Conservation (phyloP, 2,113 vertebrate genomes). For the Struthio camelus region DNA sequence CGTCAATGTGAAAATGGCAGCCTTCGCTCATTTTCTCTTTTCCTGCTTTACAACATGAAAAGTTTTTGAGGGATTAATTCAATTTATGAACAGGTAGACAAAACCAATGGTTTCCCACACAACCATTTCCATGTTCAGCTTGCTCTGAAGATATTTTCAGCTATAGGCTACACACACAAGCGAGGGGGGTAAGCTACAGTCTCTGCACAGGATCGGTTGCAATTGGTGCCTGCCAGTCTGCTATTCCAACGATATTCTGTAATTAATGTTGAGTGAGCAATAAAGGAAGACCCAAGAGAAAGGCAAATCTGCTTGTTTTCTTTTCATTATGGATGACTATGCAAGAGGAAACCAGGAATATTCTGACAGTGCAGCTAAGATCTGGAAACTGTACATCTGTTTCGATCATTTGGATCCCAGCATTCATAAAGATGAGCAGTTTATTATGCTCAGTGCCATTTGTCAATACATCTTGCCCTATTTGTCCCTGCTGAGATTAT, state of each 20-base stretch:
- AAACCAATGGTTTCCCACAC: background rate
- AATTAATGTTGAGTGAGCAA: constrained; percentile 73
- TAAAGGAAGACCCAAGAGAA: constrained; percentile 69
- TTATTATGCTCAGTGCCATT: constrained; percentile 72
- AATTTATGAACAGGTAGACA: background rate
- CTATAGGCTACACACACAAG: background rate
- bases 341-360: constrained; percentile 61
- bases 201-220: constrained; percentile 17
- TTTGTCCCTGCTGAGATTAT: constrained; percentile 73
- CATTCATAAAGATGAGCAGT: constrained; percentile 70
- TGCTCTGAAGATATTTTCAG: constrained; percentile 18
- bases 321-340: constrained; percentile 68
- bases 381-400: constrained; percentile 73
- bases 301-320: constrained; percentile 70
- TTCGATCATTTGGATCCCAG: constrained; percentile 72
- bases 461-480: constrained; percentile 69
- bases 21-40: constrained; percentile 12
- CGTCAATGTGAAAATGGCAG: background rate
- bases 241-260: constrained; percentile 65
- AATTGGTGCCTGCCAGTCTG: constrained; percentile 42
- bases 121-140: background rate
- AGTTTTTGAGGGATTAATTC: background rate
- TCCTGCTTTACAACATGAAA: background rate
- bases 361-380: constrained; percentile 71
- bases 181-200: background rate